phyloP scores from a whole-genome alignment of 2,797 vertebrate species.

The Falco novaeseelandiae region DNA sequence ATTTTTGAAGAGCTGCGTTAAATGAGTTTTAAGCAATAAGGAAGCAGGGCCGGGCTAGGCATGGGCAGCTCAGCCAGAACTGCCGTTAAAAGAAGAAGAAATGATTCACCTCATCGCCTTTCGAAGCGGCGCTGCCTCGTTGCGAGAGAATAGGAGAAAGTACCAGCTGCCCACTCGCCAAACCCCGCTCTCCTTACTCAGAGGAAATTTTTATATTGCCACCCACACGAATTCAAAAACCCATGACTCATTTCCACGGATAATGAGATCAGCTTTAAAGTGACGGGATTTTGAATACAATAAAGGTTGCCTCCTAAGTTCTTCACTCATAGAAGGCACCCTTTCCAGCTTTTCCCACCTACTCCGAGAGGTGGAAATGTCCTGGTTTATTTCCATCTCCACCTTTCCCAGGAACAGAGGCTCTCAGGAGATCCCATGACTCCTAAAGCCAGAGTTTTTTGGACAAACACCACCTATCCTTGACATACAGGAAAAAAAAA shows the following conservation, averaged over 20 bases:
- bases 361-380: background rate
- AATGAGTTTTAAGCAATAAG: background rate
- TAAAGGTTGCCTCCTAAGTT: background rate
- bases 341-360: background rate
- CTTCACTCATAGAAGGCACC: background rate
- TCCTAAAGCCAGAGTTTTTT: background rate
- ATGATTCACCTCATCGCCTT: background rate
- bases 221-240: background rate
- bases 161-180: slow-evolving; percentile 9
- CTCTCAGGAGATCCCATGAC: background rate
- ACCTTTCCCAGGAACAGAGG: background rate
- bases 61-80: background rate
- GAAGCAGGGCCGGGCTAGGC: rapidly evolving
- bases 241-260: background rate
- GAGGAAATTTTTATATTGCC: slow-evolving; percentile 24
- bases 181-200: background rate
- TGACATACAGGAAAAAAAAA: background rate
- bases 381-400: background rate
- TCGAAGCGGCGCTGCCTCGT: background rate
- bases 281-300: background rate
- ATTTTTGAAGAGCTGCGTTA: background rate
- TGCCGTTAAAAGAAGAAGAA: background rate
- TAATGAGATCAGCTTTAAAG: slow-evolving; percentile 32
- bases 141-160: slow-evolving; percentile 44
- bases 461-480: background rate